Evolutionary conservation across 1,140 invertebrate species (phyloP).

Genomic region (Riptortus pedestris): DNA sequence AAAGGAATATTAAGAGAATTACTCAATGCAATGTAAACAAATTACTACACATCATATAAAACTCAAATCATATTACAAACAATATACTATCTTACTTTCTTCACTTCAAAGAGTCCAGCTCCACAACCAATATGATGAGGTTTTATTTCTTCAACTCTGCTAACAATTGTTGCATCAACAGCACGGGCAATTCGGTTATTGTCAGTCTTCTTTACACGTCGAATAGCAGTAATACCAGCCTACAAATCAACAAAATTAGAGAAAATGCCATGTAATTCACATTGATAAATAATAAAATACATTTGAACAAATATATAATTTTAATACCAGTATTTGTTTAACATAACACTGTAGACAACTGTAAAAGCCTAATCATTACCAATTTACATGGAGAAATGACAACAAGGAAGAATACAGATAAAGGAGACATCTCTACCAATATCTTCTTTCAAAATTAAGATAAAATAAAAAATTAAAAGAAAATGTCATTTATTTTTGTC

Average conservation of each 20-base stretch:
- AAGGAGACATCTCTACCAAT: too few relatives aligned
- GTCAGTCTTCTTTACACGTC: slow-evolving; percentile 88
- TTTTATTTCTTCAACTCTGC: slow-evolving; percentile 88
- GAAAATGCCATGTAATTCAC: background rate
- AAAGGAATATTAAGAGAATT: too few relatives aligned
- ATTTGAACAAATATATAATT: too few relatives aligned
- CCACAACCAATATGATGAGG: slow-evolving; percentile 92
- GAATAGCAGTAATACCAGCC: slow-evolving; percentile 86
- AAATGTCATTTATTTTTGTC: too few relatives aligned
- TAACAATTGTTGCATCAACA: slow-evolving; percentile 93
- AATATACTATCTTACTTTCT: slow-evolving; percentile 49
- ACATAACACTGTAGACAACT: background rate
- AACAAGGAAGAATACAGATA: too few relatives aligned
- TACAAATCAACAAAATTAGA: background rate
- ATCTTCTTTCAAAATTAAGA: too few relatives aligned
- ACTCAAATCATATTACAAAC: background rate
- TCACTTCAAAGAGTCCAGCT: slow-evolving; percentile 92
- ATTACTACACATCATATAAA: background rate
- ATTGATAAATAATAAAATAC: background rate
- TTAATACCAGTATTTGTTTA: background rate
- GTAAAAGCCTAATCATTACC: background rate
- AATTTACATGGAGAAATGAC: background rate
- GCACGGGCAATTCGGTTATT: slow-evolving; percentile 94
- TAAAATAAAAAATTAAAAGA: too few relatives aligned
- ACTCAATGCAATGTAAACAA: too few relatives aligned